These are phyloP conservation scores for Pampusana beccarii DNA, from an alignment of 2,113 vertebrate genomes.

Conservation along the genomic window DNA sequence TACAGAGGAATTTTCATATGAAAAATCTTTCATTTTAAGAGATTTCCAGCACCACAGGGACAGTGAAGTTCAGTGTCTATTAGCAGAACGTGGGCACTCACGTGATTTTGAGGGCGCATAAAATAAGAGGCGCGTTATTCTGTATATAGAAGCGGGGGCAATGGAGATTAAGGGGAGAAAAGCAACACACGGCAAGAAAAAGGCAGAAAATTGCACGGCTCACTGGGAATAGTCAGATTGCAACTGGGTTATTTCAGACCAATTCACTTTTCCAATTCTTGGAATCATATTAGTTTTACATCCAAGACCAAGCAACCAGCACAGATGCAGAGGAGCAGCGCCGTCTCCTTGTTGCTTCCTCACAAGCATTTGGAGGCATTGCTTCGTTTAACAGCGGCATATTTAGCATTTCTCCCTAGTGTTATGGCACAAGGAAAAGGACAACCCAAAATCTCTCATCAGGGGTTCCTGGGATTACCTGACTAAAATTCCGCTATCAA, in stretches of 20 bases:
- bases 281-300: background rate
- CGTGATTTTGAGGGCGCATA: background rate
- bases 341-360: background rate
- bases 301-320: background rate
- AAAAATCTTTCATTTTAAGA: background rate
- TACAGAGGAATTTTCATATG: background rate
- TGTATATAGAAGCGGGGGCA: background rate
- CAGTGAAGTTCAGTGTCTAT: background rate
- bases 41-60: background rate
- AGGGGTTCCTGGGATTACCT: background rate
- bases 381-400: background rate
- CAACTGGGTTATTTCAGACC: background rate
- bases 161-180: background rate
- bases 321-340: accelerated
- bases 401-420: background rate
- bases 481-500: constrained; percentile 10
- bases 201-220: background rate
- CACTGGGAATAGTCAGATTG: background rate
- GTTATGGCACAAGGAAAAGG: background rate
- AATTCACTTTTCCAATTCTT: background rate
- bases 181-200: background rate
- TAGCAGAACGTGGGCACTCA: background rate
- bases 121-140: background rate
- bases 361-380: background rate
- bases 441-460: background rate